These are phyloP conservation scores for Botia almorhae DNA, from an alignment of 2,797 vertebrate genomes.

Conservation along the genomic window DNA sequence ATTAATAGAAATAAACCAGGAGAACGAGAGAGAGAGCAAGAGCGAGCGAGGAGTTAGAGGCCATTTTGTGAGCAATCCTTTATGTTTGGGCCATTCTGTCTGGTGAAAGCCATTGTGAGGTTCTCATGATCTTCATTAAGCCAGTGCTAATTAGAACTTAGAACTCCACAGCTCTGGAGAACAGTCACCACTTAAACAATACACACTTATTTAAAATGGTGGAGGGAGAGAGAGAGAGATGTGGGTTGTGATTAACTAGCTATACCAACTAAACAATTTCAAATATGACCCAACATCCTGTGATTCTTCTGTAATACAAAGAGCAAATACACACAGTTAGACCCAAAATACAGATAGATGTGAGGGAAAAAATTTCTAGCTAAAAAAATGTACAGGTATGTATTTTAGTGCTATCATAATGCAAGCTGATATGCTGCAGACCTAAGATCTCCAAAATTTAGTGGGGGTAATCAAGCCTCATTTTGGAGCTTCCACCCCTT, in stretches of 20 bases:
- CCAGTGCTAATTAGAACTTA: constrained; percentile 37
- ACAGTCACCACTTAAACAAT: constrained; percentile 19
- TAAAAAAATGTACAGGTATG: neutral
- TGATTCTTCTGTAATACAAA: neutral
- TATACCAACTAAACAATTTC: neutral
- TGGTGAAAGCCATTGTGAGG: constrained; percentile 31
- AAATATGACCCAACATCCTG: constrained; percentile 24
- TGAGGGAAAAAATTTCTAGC: neutral
- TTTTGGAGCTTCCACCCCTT: too few relatives aligned
- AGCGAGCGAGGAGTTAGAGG: neutral
- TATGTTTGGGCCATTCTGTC: constrained; percentile 23
- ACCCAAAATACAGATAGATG: neutral
- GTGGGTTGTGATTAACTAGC: neutral
- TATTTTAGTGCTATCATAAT: neutral
- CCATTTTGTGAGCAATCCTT: neutral
- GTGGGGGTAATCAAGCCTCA: too few relatives aligned
- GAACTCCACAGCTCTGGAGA: constrained; percentile 14
- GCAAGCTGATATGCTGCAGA: too few relatives aligned
- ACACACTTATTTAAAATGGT: constrained; percentile 3
- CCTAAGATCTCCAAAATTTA: too few relatives aligned
- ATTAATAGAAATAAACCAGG: constrained; percentile 1
- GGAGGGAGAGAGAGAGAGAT: neutral
- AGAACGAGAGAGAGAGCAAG: neutral
- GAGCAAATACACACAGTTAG: too few relatives aligned
- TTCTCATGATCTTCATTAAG: constrained; percentile 53